phyloP scores from a whole-genome alignment of 2,113 vertebrate species.

The Sisor rabdophorus region DNA sequence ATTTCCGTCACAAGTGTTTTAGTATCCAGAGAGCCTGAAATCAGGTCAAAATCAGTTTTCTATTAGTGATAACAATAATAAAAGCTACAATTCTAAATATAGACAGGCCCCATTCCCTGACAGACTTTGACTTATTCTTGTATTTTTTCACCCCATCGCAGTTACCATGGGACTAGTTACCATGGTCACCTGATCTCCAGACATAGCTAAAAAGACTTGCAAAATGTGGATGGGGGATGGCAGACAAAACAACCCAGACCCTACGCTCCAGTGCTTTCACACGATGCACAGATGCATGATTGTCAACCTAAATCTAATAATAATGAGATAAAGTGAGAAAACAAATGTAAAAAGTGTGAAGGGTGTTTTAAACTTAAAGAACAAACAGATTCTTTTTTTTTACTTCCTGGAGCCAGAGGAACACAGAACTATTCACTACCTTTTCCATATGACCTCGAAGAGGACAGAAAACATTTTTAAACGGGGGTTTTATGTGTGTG shows the following conservation, averaged over 20 bases:
- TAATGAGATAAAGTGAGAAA: constrained; percentile 5
- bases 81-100: constrained; percentile 11
- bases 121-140: constrained; percentile 13
- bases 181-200: constrained; percentile 41
- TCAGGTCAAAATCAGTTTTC: neutral
- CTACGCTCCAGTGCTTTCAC: constrained; percentile 14
- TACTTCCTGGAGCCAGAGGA: neutral
- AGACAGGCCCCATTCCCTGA: neutral
- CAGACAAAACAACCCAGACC: constrained; percentile 33
- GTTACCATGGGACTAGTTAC: constrained; percentile 30
- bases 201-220: constrained; percentile 24
- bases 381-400: neutral
- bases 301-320: neutral
- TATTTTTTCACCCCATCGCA: constrained; percentile 20
- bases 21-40: constrained; percentile 37
- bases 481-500: constrained; percentile 3
- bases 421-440: neutral
- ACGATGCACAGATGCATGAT: constrained; percentile 10
- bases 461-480: constrained; percentile 22
- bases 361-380: neutral
- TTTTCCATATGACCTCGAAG: constrained; percentile 16
- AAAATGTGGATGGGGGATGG: constrained; percentile 35
- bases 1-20: constrained; percentile 47
- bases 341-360: neutral
- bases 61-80: neutral